Evolutionary conservation across 1,140 invertebrate genomes (phyloP), one percentile per base, ranked within the genome.

Genomic region (Pseudomyrmex gracilis): DNA sequence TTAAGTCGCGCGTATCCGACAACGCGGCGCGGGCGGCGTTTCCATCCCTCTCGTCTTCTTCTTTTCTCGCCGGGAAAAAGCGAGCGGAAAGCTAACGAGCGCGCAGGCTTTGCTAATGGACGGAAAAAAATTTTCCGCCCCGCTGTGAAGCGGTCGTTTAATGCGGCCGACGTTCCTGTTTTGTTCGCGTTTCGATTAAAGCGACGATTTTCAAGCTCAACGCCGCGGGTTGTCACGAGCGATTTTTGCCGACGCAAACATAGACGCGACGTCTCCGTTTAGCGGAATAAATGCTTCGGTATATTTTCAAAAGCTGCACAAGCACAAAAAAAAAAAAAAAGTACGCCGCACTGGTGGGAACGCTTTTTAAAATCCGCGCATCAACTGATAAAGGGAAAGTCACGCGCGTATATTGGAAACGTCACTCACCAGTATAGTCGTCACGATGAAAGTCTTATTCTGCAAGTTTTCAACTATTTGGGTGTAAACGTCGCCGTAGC

Each of bases 391-490:
- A 4, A 15, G 22, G 12, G 12, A 43, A 53, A 51, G 53, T 10
- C 12, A 15, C 7, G 57, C 13, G 24, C 1, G 2, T 49, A 12
- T 43, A 34, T 70, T 53, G 34, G 7, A 55, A 55, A 82, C n/a
- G 17, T 58, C 60, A 94, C 96, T 96, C 94, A 99, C 98, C 95
- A 98, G 93, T 89, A 98, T 97, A 4, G 98, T 98, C 0, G 98
- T 98, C 0, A 99, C 98, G 61, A 97, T 96, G 64, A 99, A 96
- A 0, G 98, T 99, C 94, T 98, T 98, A 90, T 99, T 99, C 87
- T 98, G 97, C 34, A 99, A 94, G 90, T 97, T 98, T 87, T 98
- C 97, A 7, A 98, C 97, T 73, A 98, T 97, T 90, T 97, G 96
- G 74, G 97, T 97, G 87, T 97, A 96, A 51, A 96, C 96, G 87